These are phyloP conservation scores for Nephrotoma guestfalica DNA, from an alignment of 2,888 invertebrate species.

Conservation along the genomic window DNA sequence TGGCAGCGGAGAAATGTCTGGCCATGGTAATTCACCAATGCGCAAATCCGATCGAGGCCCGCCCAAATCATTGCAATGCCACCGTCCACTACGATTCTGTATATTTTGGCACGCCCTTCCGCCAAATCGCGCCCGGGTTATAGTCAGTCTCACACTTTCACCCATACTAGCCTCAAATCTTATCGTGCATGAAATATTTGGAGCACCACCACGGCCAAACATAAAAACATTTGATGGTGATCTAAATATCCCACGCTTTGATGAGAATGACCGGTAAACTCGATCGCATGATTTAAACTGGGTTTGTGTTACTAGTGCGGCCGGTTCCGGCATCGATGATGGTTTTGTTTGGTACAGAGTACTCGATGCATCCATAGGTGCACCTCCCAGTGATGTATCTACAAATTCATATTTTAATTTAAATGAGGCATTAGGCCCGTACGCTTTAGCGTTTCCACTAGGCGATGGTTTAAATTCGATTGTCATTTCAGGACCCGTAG, in stretches of 20 bases:
- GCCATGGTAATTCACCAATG: conserved; percentile 56
- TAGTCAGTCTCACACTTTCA: conserved; percentile 39
- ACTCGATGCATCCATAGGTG: conserved; percentile 9
- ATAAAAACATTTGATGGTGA: conserved; percentile 70
- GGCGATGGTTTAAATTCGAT: conserved; percentile 36
- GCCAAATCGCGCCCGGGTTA: conserved; percentile 11
- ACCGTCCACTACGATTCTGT: conserved; percentile 37
- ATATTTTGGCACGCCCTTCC: conserved; percentile 9
- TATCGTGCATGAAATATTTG: conserved; percentile 58
- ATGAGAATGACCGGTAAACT: conserved; percentile 21
- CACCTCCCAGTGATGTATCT: conserved; percentile 31
- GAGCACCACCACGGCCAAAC: conserved; percentile 66
- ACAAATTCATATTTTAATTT: conserved; percentile 72
- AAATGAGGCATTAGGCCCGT: conserved; percentile 36
- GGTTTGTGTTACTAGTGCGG: conserved; percentile 9
- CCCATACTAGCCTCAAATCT: conserved; percentile 57
- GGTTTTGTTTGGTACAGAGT: neutral
- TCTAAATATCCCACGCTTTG: conserved; percentile 46
- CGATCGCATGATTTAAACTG: conserved; percentile 11
- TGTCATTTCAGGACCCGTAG: conserved; percentile 57
- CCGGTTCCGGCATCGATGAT: conserved; percentile 10
- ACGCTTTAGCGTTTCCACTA: conserved; percentile 6
- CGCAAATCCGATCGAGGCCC: conserved; percentile 43
- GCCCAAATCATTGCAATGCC: conserved; percentile 44
- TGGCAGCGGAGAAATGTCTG: conserved; percentile 43